These are phyloP conservation scores for Hirtodrosophila confusa DNA, from an alignment of 2,888 invertebrate genomes.

Conservation along the genomic window DNA sequence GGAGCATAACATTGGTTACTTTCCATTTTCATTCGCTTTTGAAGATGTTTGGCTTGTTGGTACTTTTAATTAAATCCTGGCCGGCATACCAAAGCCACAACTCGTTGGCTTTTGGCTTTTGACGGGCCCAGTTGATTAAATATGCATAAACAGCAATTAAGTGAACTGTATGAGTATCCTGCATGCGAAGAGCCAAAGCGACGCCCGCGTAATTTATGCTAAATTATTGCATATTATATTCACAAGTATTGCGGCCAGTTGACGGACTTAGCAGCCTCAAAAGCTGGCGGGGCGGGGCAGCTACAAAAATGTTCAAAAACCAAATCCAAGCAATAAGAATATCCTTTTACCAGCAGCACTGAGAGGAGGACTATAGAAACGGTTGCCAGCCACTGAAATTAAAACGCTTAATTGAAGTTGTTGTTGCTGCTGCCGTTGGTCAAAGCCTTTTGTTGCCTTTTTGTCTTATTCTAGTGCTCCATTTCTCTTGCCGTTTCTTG, in stretches of 20 bases:
- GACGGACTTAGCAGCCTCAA: conserved; percentile 6
- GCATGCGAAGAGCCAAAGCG: not conserved
- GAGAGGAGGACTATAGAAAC: conserved; percentile 2
- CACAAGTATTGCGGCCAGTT: conserved; percentile 15
- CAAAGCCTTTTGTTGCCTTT: conserved; percentile 42
- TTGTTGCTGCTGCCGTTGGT: conserved; percentile 13
- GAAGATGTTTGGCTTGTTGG: conserved; percentile 5
- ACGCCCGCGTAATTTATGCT: conserved; percentile 60
- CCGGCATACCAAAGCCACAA: conserved; percentile 1
- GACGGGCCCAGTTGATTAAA: conserved; percentile 54
- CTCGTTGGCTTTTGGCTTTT: conserved; percentile 17
- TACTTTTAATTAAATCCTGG: conserved; percentile 39
- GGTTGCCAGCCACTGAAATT: conserved; percentile 60
- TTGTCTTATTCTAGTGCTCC: conserved; percentile 10
- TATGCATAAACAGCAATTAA: conserved; percentile 71
- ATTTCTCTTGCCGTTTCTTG: conserved; percentile 32
- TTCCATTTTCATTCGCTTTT: not conserved
- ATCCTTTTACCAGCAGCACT: conserved; percentile 40
- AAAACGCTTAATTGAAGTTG: conserved; percentile 68
- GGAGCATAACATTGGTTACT: conserved; percentile 33
- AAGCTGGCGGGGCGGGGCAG: not conserved
- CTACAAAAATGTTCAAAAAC: not conserved
- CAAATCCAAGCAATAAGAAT: conserved; percentile 39
- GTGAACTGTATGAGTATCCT: conserved; percentile 31
- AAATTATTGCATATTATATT: conserved; percentile 66